Evolutionary conservation across 1,140 invertebrate species (phyloP).

Genomic region (Epicauta chinensis): DNA sequence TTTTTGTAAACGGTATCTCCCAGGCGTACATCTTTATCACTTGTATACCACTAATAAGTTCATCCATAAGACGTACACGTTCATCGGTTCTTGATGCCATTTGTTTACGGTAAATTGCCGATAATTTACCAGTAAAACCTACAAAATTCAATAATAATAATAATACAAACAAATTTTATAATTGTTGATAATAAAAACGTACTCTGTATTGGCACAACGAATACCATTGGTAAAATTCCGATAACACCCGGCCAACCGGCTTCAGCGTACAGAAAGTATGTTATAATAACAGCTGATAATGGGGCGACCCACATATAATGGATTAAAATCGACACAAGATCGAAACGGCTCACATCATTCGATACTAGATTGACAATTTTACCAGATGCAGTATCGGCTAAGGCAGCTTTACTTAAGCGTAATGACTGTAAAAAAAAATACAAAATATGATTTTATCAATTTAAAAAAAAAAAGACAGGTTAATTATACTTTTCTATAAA

Average conservation of each 20-base stretch:
- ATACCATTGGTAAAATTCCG: conserved; percentile 60
- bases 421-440: conserved; percentile 43
- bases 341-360: conserved; percentile 67
- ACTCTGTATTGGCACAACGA: conserved; percentile 69
- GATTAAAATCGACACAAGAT: conserved; percentile 52
- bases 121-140: conserved; percentile 62
- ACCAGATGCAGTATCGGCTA: conserved; percentile 72
- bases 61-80: conserved; percentile 70
- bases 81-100: conserved; percentile 67
- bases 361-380: conserved; percentile 81
- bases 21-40: conserved; percentile 82
- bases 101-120: conserved; percentile 55
- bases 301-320: conserved; percentile 63
- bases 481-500: conserved; percentile 56
- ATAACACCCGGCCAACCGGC: conserved; percentile 60
- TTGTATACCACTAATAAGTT: conserved; percentile 63
- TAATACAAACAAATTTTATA: neutral
- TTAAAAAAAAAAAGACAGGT: too few species aligned
- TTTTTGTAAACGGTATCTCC: conserved; percentile 63
- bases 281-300: conserved; percentile 52
- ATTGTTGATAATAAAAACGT: conserved; percentile 9
- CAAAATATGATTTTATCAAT: neutral
- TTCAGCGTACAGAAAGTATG: conserved; percentile 57
- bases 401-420: conserved; percentile 55
- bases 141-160: conserved; percentile 37